Evolutionary conservation across 2,888 invertebrate species (phyloP), one percentile per base, ranked within the genome.

Genomic region (Mantis religiosa): DNA sequence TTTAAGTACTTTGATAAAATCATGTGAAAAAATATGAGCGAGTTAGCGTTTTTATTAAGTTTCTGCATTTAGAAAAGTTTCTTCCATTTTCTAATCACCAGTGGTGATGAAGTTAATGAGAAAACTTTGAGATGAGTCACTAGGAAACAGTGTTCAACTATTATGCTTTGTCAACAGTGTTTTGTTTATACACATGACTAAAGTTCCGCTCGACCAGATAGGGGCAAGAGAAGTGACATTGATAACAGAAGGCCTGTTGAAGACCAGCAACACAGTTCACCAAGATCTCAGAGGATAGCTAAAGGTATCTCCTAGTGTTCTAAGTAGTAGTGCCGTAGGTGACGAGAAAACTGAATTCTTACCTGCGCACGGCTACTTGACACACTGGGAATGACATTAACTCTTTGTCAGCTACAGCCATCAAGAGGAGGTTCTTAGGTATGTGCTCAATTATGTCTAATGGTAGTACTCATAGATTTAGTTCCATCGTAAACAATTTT

Each of bases 321-420:
- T 94, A 94, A 94, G 94, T 94, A 94, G 94, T 94, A 93, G 94
- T 93, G 94, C 94, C 94, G 94, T 94, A 93, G 94, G 94, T 93
- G 94, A 94, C 92, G 91, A 71, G 90, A 91, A 90, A 91, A 41
- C 8, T 84, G 82, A 82, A 91, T 91, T 92, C 91, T 93, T 93
- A 93, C 93, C 93, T 92, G 92, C 93, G 92, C 92, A 91, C 93
- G 91, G 92, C 93, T 94, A 92, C 94, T 94, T 94, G 92, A 91
- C 92, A 92, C 90, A 91, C 90, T 91, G 91, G 89, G 88, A 84
- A n/a, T 85, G 85, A 85, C 41, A 47, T 14, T 41, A 7, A n/a
- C n/a, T n/a, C n/a, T n/a, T n/a, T n/a, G n/a, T n/a, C 84, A n/a
- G 25, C 71, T 85, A 85, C 15, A 2, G 54, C 54, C 54, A 71